Conservation (phyloP, 2,797 vertebrate species). For the Huso huso region DNA sequence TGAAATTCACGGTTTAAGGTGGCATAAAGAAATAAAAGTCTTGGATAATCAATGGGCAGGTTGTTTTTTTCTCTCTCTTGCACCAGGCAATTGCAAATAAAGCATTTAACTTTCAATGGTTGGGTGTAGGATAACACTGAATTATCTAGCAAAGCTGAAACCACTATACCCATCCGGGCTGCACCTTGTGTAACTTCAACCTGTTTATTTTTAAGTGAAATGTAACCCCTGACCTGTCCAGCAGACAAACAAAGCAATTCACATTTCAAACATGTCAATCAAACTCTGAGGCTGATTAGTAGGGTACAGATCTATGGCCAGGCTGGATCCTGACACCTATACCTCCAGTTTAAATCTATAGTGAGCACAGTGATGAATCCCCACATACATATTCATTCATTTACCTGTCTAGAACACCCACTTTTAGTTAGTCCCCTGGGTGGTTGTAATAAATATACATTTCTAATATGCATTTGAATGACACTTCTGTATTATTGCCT, state of each 20-base stretch:
- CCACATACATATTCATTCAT: too few species aligned
- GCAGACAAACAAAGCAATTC: background rate
- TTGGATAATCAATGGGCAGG: background rate
- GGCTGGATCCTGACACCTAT: too few species aligned
- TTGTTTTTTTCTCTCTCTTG: background rate
- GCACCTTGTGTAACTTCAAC: background rate
- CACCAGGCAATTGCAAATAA: background rate
- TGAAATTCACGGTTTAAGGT: background rate
- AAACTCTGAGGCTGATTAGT: background rate
- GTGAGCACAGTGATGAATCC: too few species aligned
- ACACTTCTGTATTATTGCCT: too few species aligned
- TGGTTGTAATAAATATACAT: too few species aligned
- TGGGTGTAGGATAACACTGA: background rate
- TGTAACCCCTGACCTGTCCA: conserved; percentile 2
- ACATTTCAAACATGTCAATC: background rate
- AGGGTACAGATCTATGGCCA: background rate
- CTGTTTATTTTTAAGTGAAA: background rate
- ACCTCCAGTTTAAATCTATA: too few species aligned
- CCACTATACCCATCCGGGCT: background rate
- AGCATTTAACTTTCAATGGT: background rate
- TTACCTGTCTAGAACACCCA: too few species aligned
- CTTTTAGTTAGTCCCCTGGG: too few species aligned
- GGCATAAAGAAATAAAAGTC: background rate
- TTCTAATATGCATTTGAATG: too few species aligned
- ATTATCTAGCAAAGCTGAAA: background rate